These are phyloP conservation scores for Brachystomella parvula DNA, from an alignment of 1,140 invertebrate genomes.

Conservation along the genomic window DNA sequence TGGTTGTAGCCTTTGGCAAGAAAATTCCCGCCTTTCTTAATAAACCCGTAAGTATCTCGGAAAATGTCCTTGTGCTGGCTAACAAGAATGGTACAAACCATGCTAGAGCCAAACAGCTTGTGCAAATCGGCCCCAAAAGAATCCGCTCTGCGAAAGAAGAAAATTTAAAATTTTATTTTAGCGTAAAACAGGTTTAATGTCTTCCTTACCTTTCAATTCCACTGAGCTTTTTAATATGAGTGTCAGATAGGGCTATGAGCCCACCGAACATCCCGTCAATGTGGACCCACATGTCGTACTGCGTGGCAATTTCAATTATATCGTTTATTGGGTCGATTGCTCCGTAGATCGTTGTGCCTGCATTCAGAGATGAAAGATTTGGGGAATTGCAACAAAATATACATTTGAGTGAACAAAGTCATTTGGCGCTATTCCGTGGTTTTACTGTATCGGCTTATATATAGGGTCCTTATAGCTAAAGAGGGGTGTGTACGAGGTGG, in stretches of 20 bases:
- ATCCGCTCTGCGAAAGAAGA: not conserved
- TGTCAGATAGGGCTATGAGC: not conserved
- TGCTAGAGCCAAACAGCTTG: conserved; percentile 1
- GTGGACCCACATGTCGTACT: conserved; percentile 11
- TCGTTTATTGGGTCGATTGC: conserved; percentile 12
- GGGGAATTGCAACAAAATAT: not conserved
- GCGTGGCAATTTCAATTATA: conserved; percentile 5
- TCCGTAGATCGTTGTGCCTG: conserved; percentile 17
- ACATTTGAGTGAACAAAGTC: not conserved
- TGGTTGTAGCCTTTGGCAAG: not conserved
- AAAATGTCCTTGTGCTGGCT: not conserved
- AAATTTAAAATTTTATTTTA: not conserved
- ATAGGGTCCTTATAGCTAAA: too few species aligned
- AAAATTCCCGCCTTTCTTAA: too few species aligned
- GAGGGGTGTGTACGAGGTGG: too few species aligned
- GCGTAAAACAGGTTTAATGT: not conserved
- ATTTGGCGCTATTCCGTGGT: too few species aligned
- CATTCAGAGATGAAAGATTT: too few species aligned
- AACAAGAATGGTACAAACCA: not conserved
- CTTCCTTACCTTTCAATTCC: not conserved
- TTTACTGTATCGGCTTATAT: too few species aligned
- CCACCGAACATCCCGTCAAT: conserved; percentile 17
- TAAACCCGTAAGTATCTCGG: too few species aligned
- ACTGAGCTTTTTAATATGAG: not conserved
- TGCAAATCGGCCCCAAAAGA: conserved; percentile 9